A percentile compares a stretch with the other conserved stretches of the same genome.
phyloP scores from a whole-genome alignment of 2,113 vertebrate genomes.

The Microcebus ravelobensis region DNA sequence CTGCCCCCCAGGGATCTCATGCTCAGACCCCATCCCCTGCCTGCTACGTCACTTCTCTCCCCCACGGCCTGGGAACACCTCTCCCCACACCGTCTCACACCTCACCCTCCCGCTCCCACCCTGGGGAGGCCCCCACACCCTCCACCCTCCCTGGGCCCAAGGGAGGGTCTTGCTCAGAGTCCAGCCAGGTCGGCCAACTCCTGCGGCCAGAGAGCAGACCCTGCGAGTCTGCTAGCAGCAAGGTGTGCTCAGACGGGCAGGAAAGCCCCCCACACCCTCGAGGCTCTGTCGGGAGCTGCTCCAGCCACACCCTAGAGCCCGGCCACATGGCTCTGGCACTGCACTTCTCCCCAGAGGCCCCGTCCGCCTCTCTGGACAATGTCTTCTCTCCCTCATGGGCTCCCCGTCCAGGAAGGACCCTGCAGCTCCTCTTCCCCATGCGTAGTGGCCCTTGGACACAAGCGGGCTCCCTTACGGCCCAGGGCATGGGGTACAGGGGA shows the following conservation, averaged over 20 bases:
- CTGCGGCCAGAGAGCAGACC: not conserved
- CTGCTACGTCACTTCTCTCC: not conserved
- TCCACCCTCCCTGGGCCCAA: not conserved
- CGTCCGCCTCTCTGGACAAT: not conserved
- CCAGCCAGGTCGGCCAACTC: not conserved
- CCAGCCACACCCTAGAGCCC: not conserved
- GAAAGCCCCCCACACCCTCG: not conserved
- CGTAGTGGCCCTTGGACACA: not conserved
- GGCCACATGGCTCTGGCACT: not conserved
- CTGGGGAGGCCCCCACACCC: not conserved
- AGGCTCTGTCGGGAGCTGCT: not conserved
- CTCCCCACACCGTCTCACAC: not conserved
- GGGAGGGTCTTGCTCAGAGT: accelerated
- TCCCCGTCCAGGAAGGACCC: not conserved
- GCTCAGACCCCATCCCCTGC: not conserved
- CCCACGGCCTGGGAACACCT: not conserved
- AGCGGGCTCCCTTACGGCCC: too few species aligned
- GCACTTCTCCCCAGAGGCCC: not conserved
- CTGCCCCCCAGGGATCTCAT: not conserved
- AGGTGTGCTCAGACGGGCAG: not conserved
- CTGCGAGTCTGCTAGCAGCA: too few species aligned
- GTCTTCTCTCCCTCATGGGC: too few species aligned
- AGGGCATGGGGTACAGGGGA: too few species aligned
- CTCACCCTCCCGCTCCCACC: not conserved
- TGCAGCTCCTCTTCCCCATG: not conserved